A percentile compares a stretch with the other conserved stretches of the same genome.
Conservation (phyloP, 2,113 vertebrate genomes). For the Bos indicus region DNA sequence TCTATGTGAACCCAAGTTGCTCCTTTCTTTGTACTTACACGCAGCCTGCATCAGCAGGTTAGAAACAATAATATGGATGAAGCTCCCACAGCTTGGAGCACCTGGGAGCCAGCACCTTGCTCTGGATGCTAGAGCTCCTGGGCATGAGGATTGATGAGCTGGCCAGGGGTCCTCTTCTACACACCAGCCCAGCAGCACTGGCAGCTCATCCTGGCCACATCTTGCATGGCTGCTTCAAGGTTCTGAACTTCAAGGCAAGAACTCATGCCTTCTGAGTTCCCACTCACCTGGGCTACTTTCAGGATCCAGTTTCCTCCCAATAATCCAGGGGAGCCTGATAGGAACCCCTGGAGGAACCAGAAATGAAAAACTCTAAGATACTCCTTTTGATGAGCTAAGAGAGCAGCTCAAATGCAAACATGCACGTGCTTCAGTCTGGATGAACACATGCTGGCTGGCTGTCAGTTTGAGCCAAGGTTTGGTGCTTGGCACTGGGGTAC, state of each 20-base stretch:
- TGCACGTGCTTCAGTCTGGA: not conserved
- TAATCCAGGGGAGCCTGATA: not conserved
- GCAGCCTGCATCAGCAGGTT: not conserved
- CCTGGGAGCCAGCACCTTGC: not conserved
- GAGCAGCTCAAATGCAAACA: not conserved
- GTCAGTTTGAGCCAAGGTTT: not conserved
- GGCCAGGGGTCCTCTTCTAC: too few relatives aligned
- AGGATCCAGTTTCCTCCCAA: not conserved
- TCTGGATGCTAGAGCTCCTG: not conserved
- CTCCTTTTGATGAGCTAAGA: not conserved
- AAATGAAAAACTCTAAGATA: not conserved
- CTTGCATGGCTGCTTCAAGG: not conserved
- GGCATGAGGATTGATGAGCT: not conserved
- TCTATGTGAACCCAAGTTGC: not conserved
- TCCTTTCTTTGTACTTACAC: not conserved
- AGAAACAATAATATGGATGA: not conserved
- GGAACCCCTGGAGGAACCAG: not conserved
- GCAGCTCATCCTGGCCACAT: not conserved
- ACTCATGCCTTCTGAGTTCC: not conserved
- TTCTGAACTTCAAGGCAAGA: too few relatives aligned
- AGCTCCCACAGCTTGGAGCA: not conserved
- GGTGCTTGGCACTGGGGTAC: rapidly evolving
- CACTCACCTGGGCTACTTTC: not conserved
- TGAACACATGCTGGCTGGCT: not conserved
- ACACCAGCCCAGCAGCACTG: not conserved